Evolutionary conservation across 1,140 invertebrate genomes (phyloP).

Genomic region (Bradysia coprophila): DNA sequence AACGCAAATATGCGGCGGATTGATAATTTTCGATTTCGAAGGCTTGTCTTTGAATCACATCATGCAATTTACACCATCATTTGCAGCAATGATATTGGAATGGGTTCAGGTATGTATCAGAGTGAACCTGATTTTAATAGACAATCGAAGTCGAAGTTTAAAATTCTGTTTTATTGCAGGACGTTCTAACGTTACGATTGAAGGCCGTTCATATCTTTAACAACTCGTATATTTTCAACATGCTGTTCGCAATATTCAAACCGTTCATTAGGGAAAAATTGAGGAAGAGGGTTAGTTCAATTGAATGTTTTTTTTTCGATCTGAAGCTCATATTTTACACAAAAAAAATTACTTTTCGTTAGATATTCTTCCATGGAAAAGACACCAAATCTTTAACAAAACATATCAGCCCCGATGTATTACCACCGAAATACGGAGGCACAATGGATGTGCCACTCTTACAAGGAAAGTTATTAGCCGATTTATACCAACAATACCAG

Average conservation of each 20-base stretch:
- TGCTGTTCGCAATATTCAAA: constrained; percentile 57
- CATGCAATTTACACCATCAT: constrained; percentile 47
- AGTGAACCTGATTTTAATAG: constrained; percentile 1
- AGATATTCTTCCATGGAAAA: constrained; percentile 56
- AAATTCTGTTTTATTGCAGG: constrained; percentile 25
- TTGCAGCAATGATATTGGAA: constrained; percentile 38
- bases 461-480: constrained; percentile 26
- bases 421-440: constrained; percentile 53
- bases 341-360: neutral
- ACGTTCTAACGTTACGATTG: constrained; percentile 42
- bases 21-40: constrained; percentile 47
- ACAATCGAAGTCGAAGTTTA: neutral
- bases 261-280: constrained; percentile 48
- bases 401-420: constrained; percentile 36
- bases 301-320: neutral
- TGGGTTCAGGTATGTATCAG: constrained; percentile 40
- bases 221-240: constrained; percentile 58
- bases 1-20: constrained; percentile 39
- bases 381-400: constrained; percentile 41
- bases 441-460: constrained; percentile 29
- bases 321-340: neutral
- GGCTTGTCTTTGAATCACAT: constrained; percentile 43
- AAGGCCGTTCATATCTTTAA: constrained; percentile 59
- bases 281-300: constrained; percentile 30
- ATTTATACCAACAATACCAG: constrained; percentile 31